Evolutionary conservation across 2,797 vertebrate genomes (phyloP).

Genomic region (Enteromius paludinosus): DNA sequence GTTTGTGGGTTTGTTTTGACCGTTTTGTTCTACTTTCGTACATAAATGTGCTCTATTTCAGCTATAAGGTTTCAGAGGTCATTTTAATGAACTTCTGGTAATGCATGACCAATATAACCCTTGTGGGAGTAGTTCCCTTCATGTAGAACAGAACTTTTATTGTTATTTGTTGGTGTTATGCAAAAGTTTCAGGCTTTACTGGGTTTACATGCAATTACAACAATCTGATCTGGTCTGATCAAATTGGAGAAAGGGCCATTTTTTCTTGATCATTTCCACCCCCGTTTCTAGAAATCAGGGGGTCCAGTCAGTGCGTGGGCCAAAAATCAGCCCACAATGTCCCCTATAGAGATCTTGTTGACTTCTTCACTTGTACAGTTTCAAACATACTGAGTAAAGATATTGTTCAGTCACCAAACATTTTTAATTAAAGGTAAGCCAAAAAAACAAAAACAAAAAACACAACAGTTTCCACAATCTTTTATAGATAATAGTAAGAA

Average conservation of each 20-base stretch:
- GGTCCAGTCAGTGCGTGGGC: conserved; percentile 23
- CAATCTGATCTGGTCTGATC: background rate
- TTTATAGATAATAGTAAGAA: background rate
- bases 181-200: background rate
- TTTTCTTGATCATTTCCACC: background rate
- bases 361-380: conserved; percentile 10
- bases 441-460: no score
- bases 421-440: background rate
- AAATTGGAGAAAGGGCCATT: conserved; percentile 15
- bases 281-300: background rate
- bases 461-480: background rate
- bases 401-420: background rate
- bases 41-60: background rate
- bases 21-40: background rate
- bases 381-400: conserved; percentile 16
- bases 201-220: background rate
- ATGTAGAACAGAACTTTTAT: background rate
- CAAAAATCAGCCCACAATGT: conserved; percentile 10
- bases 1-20: background rate
- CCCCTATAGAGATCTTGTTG: conserved; percentile 10
- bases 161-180: background rate
- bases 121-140: background rate
- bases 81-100: background rate
- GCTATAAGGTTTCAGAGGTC: background rate
- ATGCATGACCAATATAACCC: background rate